These are phyloP conservation scores for Cynopterus brachyotis DNA, from an alignment of 2,113 vertebrate species.

Conservation along the genomic window DNA sequence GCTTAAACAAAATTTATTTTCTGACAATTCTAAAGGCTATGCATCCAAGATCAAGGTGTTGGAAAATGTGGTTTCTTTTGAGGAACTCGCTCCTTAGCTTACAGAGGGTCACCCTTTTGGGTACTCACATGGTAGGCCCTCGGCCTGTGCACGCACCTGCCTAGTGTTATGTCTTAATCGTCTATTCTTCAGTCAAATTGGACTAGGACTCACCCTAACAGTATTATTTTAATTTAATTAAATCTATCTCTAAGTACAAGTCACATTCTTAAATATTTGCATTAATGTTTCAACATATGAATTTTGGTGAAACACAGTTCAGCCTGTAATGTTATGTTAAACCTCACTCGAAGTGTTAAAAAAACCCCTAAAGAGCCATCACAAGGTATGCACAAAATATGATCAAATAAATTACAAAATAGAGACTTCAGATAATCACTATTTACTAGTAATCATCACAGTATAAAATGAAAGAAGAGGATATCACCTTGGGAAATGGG, in stretches of 20 bases:
- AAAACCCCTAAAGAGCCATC: not conserved
- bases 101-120: not conserved
- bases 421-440: not conserved
- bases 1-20: not conserved
- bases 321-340: not conserved
- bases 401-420: not conserved
- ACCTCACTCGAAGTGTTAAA: not conserved
- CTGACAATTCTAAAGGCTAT: not conserved
- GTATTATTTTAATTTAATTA: not conserved
- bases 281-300: not conserved
- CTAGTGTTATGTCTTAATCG: not conserved
- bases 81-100: not conserved
- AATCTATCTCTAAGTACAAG: not conserved
- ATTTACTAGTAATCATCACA: not conserved
- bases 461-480: not conserved
- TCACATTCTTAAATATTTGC: not conserved
- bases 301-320: not conserved
- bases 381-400: not conserved
- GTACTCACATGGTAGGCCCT: not conserved
- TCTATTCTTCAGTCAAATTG: not conserved
- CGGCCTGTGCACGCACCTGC: not conserved
- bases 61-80: not conserved
- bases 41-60: not conserved
- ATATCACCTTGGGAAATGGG: not conserved
- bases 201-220: not conserved